These are phyloP conservation scores for Macropus fuliginosus DNA, from an alignment of 2,797 vertebrate species.

Conservation along the genomic window DNA sequence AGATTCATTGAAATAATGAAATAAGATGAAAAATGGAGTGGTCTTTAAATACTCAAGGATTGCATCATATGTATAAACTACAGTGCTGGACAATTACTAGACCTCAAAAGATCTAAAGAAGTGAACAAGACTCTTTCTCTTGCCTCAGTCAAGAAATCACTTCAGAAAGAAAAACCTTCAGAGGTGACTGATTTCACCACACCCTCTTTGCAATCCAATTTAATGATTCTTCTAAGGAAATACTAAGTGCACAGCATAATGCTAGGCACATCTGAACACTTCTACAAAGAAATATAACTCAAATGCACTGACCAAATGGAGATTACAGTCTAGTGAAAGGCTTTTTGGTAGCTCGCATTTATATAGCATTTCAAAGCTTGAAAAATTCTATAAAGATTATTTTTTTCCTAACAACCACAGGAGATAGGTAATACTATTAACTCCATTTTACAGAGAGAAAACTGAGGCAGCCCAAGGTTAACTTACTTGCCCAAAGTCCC, in stretches of 20 bases:
- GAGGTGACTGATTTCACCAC: background rate
- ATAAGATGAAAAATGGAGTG: background rate
- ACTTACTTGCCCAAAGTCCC: background rate
- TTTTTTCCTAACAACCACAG: background rate
- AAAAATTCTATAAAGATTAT: background rate
- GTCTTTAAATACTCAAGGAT: background rate
- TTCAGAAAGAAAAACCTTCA: background rate
- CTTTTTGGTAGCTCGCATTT: background rate
- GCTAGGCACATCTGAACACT: background rate
- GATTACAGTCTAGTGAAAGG: background rate
- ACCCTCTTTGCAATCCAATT: background rate
- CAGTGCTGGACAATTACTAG: background rate
- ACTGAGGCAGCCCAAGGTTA: background rate
- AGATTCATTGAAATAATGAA: background rate
- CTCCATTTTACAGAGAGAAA: background rate
- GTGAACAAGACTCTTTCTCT: background rate
- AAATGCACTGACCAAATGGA: background rate
- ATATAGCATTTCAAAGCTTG: background rate
- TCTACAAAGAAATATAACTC: background rate
- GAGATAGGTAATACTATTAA: background rate
- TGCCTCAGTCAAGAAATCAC: background rate
- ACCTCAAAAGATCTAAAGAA: background rate
- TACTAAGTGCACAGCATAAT: background rate
- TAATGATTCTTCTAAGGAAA: too few relatives aligned
- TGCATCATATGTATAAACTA: background rate